Evolutionary conservation across 2,113 vertebrate genomes (phyloP).

Genomic region (Engraulis encrasicolus): DNA sequence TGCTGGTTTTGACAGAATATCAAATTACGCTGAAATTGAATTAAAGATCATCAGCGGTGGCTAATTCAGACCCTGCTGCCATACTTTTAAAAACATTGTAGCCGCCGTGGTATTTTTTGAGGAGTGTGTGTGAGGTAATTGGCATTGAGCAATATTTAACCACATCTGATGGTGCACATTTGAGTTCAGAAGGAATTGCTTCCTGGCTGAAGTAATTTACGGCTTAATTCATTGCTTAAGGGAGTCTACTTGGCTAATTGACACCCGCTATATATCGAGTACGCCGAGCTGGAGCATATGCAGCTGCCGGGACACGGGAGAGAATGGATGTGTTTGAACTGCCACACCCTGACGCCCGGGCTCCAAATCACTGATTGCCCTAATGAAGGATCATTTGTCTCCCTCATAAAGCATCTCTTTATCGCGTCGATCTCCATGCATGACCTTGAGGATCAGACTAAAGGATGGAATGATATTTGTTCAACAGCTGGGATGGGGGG

Average conservation of each 20-base stretch:
- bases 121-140: constrained; percentile 32
- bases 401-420: background rate
- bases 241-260: constrained; percentile 36
- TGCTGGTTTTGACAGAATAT: background rate
- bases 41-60: background rate
- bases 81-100: background rate
- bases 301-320: constrained; percentile 33
- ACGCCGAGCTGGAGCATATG: constrained; percentile 43
- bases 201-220: constrained; percentile 37
- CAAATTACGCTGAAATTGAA: background rate
- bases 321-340: constrained; percentile 34
- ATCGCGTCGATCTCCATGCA: background rate
- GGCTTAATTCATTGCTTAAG: constrained; percentile 39
- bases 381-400: constrained; percentile 22
- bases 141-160: constrained; percentile 34
- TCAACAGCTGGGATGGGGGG: background rate
- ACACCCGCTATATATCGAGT: constrained; percentile 36
- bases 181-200: constrained; percentile 28
- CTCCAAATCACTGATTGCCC: constrained; percentile 32
- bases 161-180: constrained; percentile 37
- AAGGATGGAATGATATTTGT: background rate
- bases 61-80: background rate
- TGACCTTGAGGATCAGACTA: background rate
- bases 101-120: background rate
- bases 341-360: background rate